Evolutionary conservation across 2,888 invertebrate species (phyloP).

Genomic region (Mesopsocus fuscifrons): DNA sequence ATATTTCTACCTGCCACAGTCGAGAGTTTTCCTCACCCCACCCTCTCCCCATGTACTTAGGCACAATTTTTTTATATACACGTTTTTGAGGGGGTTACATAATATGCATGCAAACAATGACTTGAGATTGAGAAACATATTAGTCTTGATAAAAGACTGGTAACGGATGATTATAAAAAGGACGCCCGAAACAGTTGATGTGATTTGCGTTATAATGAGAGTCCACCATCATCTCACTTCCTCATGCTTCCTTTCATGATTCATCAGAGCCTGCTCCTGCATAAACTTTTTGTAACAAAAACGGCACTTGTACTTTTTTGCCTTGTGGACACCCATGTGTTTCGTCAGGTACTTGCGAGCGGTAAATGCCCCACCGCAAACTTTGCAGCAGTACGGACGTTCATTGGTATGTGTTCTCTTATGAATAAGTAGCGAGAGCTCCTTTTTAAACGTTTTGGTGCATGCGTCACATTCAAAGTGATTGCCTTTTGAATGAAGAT

Average conservation of each 20-base stretch:
- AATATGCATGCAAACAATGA: too few species aligned
- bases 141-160: too few species aligned
- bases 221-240: conserved; percentile 5
- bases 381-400: conserved; percentile 3
- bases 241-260: conserved; percentile 7
- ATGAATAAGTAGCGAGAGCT: conserved; percentile 4
- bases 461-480: conserved; percentile 6
- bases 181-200: too few species aligned
- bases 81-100: too few species aligned
- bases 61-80: too few species aligned
- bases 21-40: too few species aligned
- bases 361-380: conserved; percentile 3
- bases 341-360: conserved; percentile 6
- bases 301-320: conserved; percentile 6
- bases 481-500: conserved; percentile 1
- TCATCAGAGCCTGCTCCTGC: conserved; percentile 3
- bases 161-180: too few species aligned
- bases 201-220: too few species aligned
- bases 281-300: conserved; percentile 9
- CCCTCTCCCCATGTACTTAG: too few species aligned
- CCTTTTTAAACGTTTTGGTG: conserved; percentile 6
- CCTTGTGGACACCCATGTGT: conserved; percentile 8
- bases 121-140: too few species aligned
- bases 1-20: too few species aligned
- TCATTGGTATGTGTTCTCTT: conserved; percentile 7